Evolutionary conservation across 2,113 vertebrate species (phyloP), one percentile per base, ranked within the genome.

Genomic region (Marcusenius ussheri): DNA sequence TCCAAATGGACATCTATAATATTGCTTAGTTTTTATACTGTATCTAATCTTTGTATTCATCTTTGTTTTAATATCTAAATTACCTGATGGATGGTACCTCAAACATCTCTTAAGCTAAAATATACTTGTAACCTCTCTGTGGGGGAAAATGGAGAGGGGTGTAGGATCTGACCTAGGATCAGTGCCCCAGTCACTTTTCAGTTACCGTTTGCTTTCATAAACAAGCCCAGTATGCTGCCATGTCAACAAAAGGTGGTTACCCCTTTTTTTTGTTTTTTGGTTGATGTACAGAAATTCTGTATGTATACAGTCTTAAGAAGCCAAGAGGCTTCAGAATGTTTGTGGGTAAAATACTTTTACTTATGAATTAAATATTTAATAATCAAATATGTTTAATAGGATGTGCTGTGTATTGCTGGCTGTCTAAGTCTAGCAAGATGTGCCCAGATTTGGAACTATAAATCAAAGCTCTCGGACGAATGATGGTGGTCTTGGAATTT

Each of bases 291-390:
- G 27, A 77, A 77, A 77, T 77, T 17, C 15, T 77, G 31, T 77
- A 5, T 77, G 74, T 85, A 49, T 15, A 49, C 83, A 50, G 21
- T 24, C n/a, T 45, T 42, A 27, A 24, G 45, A 85, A 85, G 83
- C 83, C 83, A 49, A 49, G 42, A 24, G 39, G 19, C 45, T 85
- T 85, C 45, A 85, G 24, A 47, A 49, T 85, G 19, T 45, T 47
- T 46, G 42, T 84, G 83, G 42, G 15, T 80, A 47, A 47, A 27
- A n/a, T 35, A 84, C 39, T 45, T 84, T 84, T 42, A 86, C 83
- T n/a, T 84, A 47, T 70, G 74, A 35, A 39, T 86, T 86, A 86
- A 86, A 47, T 21, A 86, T 86, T 86, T 50, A 86, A 49, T 49
- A 49, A n/a, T 47, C 45, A 85, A 50, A 50, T 80, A 80, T 42